Base-by-base conservation (phyloP, 2,888 invertebrate species). In the Branchipolynoe longqiensis region DNA sequence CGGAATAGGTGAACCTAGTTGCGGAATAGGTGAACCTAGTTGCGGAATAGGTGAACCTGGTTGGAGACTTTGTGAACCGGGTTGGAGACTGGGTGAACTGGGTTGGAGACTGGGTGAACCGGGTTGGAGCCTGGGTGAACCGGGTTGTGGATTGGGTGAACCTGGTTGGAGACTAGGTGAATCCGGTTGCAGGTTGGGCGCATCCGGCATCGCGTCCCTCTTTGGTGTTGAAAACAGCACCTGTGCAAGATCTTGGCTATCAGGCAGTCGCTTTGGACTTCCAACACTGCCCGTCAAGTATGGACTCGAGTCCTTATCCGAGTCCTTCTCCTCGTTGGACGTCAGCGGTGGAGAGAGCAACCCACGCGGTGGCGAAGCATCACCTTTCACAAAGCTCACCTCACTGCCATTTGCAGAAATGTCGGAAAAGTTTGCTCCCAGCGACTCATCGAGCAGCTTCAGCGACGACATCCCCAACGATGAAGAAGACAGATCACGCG, bases 161-260 rank as follows among this genome's bases (percentile, higher is more conserved):
- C n/a, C n/a, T n/a, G n/a, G n/a, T n/a, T n/a, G n/a, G n/a, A n/a
- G n/a, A n/a, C n/a, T n/a, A n/a, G n/a, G n/a, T n/a, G n/a, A n/a
- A n/a, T n/a, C n/a, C n/a, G 87, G 85, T 62, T 56, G 78, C 12
- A 36, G 22, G 12, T 59, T 28, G 4, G 62, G 25, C 6, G 28
- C 69, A 36, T 28, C 59, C 54, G 81, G 2, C 38, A n/a, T 12
- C 18, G 81, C 25, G n/a, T 18, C 8, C 1, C 8, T 38, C 48
- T 69, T 84, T 8, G 54, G 69, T 14, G 38, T 22, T 4, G 58
- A 58, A 31, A 18, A 31, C 18, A 62, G 28, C 18, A 73, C 25
- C 64, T 69, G 48, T 22, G 48, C 59, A 4, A 59, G 58, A 87
- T 89, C 69, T 87, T 88, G 14, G 25, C 41, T 64, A n/a, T 33